Evolutionary conservation across 2,113 vertebrate species (phyloP).

Genomic region (Scortum barcoo): DNA sequence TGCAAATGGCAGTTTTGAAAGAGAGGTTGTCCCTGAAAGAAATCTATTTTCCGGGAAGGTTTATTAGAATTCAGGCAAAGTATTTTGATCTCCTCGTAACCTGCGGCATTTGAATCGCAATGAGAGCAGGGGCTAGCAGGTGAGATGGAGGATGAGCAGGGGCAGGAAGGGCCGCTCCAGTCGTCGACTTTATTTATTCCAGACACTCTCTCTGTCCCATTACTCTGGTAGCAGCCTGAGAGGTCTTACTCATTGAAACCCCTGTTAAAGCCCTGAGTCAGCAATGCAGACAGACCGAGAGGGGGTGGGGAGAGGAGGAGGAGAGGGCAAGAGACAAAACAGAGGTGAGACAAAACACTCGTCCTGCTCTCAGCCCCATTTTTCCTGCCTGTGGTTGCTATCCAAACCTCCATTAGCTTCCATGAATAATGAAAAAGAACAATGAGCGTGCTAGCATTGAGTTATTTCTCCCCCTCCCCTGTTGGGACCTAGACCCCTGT

Average conservation of each 20-base stretch:
- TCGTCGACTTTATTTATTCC: conserved; percentile 62
- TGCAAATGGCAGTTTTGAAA: conserved; percentile 37
- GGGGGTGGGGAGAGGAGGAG: neutral
- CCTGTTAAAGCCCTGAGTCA: conserved; percentile 69
- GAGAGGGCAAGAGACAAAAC: conserved; percentile 59
- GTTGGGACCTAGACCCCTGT: conserved; percentile 43
- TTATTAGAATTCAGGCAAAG: conserved; percentile 40
- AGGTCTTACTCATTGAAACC: conserved; percentile 76
- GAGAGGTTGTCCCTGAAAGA: conserved; percentile 3
- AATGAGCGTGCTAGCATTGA: conserved; percentile 67
- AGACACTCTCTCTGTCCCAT: conserved; percentile 68
- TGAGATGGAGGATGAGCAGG: conserved; percentile 41
- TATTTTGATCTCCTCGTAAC: conserved; percentile 30
- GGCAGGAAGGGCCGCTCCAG: conserved; percentile 31
- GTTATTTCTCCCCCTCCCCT: conserved; percentile 25
- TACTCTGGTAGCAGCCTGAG: conserved; percentile 72
- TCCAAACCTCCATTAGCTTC: conserved; percentile 77
- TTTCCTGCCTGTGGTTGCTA: conserved; percentile 60
- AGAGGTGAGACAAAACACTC: conserved; percentile 68
- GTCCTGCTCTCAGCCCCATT: conserved; percentile 56
- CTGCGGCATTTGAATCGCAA: conserved; percentile 51
- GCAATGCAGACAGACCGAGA: conserved; percentile 54
- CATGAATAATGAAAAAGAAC: conserved; percentile 79
- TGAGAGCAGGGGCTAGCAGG: conserved; percentile 19
- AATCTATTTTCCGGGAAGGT: conserved; percentile 26